Evolutionary conservation across 2,113 vertebrate species (phyloP), one percentile per base, ranked within the genome.

Genomic region (Sorex araneus): DNA sequence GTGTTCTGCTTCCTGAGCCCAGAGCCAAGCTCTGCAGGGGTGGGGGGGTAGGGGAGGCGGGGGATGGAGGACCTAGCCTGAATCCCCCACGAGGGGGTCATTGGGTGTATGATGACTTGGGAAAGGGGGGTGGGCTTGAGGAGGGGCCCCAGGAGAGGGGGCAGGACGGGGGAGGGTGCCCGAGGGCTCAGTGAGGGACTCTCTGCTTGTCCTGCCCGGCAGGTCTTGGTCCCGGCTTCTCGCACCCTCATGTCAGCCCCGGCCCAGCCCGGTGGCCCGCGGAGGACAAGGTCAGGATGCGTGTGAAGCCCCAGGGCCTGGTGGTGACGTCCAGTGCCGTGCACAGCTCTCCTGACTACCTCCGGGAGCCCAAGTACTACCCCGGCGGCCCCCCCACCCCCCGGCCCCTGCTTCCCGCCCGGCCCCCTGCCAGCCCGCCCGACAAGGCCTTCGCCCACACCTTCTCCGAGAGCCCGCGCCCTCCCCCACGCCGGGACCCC

Each of bases 281-380:
- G 91, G 98, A 98, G 98, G 98, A 98, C 97, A 97, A 98, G 97
- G 95, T 96, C 97, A 98, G 98, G 98, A 98, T 98, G 97, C 98
- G 98, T 96, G 98, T 98, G 97, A 98, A 98, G 98, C 97, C 98
- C 96, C 98, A 98, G 97, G 98, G 97, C 96, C 97, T 98, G 96
- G 97, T 97, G 96, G 97, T 98, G 94, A 98, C 98, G 19, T 97
- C 97, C 97, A 98, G 98, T 97, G 96, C 98, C 97, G 96, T 98
- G 88, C 97, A 96, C 12, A 97, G 97, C 97, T 98, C 98, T 81
- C 97, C 98, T 81, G 98, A 98, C 97, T 98, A 97, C 97, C 97
- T 97, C 97, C 98, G 97, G 96, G 98, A 98, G 97, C 97, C 98
- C 96, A 98, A 98, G 88, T 98, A 98, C 97, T 98, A 97, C 97